phyloP scores from a whole-genome alignment of 2,797 vertebrate species.

The Mus minutoides region DNA sequence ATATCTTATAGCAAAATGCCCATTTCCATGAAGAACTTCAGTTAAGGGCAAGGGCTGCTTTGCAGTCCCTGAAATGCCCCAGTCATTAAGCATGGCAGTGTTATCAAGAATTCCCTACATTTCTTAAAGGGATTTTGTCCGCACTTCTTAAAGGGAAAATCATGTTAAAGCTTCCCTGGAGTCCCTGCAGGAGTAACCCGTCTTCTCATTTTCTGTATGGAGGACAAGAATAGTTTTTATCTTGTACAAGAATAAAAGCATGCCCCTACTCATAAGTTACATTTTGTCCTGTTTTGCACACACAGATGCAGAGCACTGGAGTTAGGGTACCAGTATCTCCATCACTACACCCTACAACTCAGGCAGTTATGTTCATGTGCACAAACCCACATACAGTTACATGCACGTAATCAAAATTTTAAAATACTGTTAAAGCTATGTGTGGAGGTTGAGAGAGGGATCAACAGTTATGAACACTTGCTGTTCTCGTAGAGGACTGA shows the following conservation, averaged over 20 bases:
- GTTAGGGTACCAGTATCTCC: too few species aligned
- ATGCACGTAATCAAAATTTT: not conserved
- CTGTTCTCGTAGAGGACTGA: not conserved
- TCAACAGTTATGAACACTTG: not conserved
- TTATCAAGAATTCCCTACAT: not conserved
- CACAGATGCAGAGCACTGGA: not conserved
- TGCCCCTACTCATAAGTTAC: not conserved
- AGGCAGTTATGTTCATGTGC: not conserved
- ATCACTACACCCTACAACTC: not conserved
- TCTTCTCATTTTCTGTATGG: constrained; percentile 36
- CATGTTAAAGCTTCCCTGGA: not conserved
- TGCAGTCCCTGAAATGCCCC: not conserved
- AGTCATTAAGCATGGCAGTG: not conserved
- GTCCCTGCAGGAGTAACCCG: not conserved
- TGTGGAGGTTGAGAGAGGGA: not conserved
- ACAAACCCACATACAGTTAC: not conserved
- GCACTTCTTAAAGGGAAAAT: constrained; percentile 26
- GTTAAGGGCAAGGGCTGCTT: not conserved
- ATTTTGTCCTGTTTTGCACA: not conserved
- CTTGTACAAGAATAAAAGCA: not conserved
- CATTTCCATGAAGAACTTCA: constrained; percentile 14
- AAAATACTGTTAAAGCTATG: not conserved
- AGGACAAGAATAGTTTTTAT: not conserved
- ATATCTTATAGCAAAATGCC: not conserved
- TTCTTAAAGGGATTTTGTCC: not conserved